These are phyloP conservation scores for Quadroppia sp. DNA, from an alignment of 2,888 invertebrate genomes.

Conservation along the genomic window DNA sequence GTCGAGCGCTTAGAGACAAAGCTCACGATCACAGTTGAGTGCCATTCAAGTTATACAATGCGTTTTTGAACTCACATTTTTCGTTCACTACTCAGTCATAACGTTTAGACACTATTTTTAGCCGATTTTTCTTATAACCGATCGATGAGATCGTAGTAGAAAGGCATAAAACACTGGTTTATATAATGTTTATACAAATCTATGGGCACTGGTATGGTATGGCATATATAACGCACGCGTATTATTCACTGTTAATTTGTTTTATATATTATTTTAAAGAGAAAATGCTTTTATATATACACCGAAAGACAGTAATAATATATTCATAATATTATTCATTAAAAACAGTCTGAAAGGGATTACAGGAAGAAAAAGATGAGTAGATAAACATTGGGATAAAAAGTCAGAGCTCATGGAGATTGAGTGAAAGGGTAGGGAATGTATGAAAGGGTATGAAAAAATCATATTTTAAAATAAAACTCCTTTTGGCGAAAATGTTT, in stretches of 20 bases:
- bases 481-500: not conserved
- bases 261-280: conserved; percentile 1
- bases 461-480: no score
- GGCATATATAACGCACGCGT: conserved; percentile 14
- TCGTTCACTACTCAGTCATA: not conserved
- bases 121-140: conserved; percentile 19
- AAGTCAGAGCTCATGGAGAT: not conserved
- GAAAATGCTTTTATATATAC: not conserved
- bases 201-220: not conserved
- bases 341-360: conserved; percentile 2
- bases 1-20: conserved; percentile 9
- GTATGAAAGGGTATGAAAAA: not conserved
- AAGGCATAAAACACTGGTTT: not conserved
- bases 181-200: not conserved
- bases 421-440: not conserved
- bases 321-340: no score
- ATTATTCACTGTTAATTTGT: not conserved
- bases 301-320: not conserved
- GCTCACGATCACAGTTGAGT: conserved; percentile 27
- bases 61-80: not conserved
- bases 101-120: conserved; percentile 21
- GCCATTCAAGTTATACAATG: conserved; percentile 22
- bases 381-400: conserved; percentile 15
- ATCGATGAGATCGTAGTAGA: conserved; percentile 16
- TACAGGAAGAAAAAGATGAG: not conserved